These are phyloP conservation scores for Trididemnum clinides DNA, from an alignment of 23 tunicate genomes.

Conservation along the genomic window DNA sequence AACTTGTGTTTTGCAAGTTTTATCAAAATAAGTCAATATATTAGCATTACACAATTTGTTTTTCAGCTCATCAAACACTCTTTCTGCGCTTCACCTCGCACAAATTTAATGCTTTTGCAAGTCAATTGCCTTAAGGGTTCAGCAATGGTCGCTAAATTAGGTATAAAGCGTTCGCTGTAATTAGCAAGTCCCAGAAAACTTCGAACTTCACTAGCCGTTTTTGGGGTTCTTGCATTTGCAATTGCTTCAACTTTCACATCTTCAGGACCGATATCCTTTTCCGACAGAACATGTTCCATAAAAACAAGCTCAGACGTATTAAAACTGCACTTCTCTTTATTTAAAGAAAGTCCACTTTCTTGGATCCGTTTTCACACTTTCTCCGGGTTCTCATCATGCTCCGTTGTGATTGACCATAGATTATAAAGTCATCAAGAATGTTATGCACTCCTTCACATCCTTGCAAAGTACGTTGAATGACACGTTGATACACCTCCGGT, in stretches of 20 bases:
- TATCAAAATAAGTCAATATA: background rate
- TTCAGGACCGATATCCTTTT: background rate
- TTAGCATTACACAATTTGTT: background rate
- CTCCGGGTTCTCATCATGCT: too few species aligned
- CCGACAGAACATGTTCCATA: constrained; percentile 10
- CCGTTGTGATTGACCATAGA: too few species aligned
- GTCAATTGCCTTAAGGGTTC: background rate
- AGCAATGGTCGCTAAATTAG: background rate
- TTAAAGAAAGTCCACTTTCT: too few species aligned
- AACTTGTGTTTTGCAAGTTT: background rate
- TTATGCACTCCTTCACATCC: constrained; percentile 20
- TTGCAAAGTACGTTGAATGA: constrained; percentile 7
- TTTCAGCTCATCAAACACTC: too few species aligned
- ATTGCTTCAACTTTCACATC: background rate
- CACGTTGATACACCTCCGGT: background rate
- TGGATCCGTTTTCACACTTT: too few species aligned
- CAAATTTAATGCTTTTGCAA: background rate
- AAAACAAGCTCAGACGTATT: background rate
- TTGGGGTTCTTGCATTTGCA: background rate
- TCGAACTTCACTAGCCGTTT: background rate
- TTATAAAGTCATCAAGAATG: constrained; percentile 27
- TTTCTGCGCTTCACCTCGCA: too few species aligned
- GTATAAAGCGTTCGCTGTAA: background rate
- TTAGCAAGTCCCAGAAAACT: background rate
- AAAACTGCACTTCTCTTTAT: background rate